Evolutionary conservation across 2,888 invertebrate genomes (phyloP).

Genomic region (Oscheius onirici): DNA sequence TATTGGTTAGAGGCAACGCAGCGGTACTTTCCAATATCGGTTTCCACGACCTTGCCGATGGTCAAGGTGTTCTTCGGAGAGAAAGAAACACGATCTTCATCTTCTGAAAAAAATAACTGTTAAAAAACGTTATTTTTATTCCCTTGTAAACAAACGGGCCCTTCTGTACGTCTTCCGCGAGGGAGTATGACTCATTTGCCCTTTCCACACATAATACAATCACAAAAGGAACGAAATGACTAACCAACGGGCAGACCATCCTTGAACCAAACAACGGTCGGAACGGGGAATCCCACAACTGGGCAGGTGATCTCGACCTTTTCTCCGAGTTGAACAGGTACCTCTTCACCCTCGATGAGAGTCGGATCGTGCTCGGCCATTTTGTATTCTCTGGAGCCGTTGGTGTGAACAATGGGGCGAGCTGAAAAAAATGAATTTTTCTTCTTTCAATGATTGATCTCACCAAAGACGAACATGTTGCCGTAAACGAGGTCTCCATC

Average conservation of each 20-base stretch:
- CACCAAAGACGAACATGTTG: slow-evolving; percentile 64
- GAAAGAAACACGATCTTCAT: slow-evolving; percentile 33
- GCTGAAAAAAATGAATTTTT: slow-evolving; percentile 44
- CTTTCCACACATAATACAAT: too few species aligned
- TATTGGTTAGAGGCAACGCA: slow-evolving; percentile 62
- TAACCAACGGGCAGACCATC: slow-evolving; percentile 52
- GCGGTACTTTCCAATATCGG: slow-evolving; percentile 58
- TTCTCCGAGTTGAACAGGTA: slow-evolving; percentile 29
- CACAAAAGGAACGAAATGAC: slow-evolving; percentile 1
- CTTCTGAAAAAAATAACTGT: slow-evolving; percentile 29
- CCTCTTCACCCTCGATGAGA: slow-evolving; percentile 24
- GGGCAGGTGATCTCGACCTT: slow-evolving; percentile 55
- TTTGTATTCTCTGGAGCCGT: slow-evolving; percentile 50
- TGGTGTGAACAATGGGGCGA: slow-evolving; percentile 59
- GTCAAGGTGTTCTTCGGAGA: slow-evolving; percentile 8
- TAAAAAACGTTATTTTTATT: background rate
- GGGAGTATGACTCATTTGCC: too few species aligned
- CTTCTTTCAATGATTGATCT: too few species aligned
- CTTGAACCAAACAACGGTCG: slow-evolving; percentile 60
- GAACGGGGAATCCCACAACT: slow-evolving; percentile 58
- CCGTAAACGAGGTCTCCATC: slow-evolving; percentile 49
- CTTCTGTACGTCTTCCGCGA: too few species aligned
- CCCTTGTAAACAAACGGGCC: background rate
- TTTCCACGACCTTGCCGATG: slow-evolving; percentile 42
- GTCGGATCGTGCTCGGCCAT: slow-evolving; percentile 42